Evolutionary conservation across 2,797 vertebrate genomes (phyloP).

Genomic region (Atherinosoma microstoma): DNA sequence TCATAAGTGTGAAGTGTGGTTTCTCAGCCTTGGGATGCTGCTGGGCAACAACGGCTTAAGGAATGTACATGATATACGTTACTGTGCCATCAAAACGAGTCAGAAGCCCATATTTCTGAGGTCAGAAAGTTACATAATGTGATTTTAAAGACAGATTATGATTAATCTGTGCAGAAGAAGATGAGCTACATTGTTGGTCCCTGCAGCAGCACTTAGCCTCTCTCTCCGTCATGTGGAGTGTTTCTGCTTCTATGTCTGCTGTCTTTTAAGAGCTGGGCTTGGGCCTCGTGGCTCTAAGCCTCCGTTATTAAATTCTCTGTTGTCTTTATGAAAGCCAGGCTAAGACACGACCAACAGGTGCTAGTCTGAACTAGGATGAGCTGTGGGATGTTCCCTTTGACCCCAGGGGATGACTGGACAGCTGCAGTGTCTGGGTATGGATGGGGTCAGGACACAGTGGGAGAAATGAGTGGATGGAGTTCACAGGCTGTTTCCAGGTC

Average conservation of each 20-base stretch:
- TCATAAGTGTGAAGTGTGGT: no score
- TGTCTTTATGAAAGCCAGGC: constrained; percentile 69
- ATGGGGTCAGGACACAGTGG: constrained; percentile 1
- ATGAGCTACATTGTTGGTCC: constrained; percentile 12
- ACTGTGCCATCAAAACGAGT: background rate
- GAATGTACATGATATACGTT: background rate
- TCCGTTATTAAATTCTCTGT: constrained; percentile 80
- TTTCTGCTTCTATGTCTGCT: constrained; percentile 2
- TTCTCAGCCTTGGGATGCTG: no score
- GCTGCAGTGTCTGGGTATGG: constrained; percentile 69
- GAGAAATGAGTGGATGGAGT: constrained; percentile 32
- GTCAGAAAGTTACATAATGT: no score
- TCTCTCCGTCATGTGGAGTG: constrained; percentile 3
- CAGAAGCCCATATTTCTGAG: no score
- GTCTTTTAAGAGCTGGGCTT: background rate
- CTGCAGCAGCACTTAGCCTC: constrained; percentile 24
- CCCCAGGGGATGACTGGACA: constrained; percentile 69
- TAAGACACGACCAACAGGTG: constrained; percentile 77
- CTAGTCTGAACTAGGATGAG: constrained; percentile 60
- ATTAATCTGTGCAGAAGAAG: constrained; percentile 29
- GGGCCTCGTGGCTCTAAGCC: constrained; percentile 69
- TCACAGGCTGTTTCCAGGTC: constrained; percentile 61
- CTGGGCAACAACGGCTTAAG: no score
- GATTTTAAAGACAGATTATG: constrained; percentile 21
- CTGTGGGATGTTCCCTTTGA: constrained; percentile 79